These are phyloP conservation scores for Lepisosteus osseus DNA, from an alignment of 2,113 vertebrate genomes.

Conservation along the genomic window DNA sequence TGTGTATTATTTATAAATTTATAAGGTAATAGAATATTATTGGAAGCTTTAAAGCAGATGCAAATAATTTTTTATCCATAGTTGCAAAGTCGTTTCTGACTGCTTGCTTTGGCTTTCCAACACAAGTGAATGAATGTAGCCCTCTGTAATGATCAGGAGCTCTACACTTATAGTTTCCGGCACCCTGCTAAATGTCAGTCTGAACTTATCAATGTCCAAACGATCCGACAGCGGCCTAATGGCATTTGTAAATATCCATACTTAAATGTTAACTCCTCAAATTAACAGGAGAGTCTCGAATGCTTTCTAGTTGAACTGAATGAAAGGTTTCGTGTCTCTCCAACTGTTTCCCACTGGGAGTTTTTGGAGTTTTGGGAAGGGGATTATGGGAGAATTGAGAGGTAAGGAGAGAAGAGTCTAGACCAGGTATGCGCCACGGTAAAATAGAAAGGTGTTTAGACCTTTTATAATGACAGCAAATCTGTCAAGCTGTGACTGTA, in stretches of 20 bases:
- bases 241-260: background rate
- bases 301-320: background rate
- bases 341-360: background rate
- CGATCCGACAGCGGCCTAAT: background rate
- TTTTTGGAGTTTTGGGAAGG: background rate
- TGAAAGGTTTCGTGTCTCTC: background rate
- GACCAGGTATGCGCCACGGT: no score
- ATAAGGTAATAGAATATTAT: no score
- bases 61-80: no score
- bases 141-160: background rate
- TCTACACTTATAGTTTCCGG: background rate
- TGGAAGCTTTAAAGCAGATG: no score
- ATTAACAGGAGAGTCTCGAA: background rate
- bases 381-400: background rate
- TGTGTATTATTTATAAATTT: no score
- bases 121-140: background rate
- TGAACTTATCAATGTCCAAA: conserved; percentile 3
- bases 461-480: no score
- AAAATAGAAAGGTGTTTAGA: no score
- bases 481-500: no score
- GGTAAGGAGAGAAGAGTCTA: background rate
- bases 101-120: no score
- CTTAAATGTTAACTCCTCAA: background rate
- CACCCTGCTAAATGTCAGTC: background rate
- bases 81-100: no score